Percentiles rank a stretch among this genome's conserved stretches.
phyloP scores from a whole-genome alignment of 2,888 invertebrate genomes.

The Drosophila anomalata region DNA sequence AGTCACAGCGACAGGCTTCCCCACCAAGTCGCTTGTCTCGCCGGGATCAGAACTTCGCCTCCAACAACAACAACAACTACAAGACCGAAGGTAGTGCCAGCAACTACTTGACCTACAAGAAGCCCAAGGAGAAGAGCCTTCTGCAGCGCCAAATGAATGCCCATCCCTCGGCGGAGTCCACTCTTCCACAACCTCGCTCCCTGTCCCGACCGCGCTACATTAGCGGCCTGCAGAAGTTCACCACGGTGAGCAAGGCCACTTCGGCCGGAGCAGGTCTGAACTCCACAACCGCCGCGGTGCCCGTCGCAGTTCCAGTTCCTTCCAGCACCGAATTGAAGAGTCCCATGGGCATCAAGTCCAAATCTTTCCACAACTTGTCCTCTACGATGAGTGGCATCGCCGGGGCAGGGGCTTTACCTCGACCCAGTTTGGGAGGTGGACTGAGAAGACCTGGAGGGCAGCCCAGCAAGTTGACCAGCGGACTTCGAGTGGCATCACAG shows the following conservation, averaged over 20 bases:
- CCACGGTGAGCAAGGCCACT: conserved; percentile 79
- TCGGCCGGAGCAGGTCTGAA: conserved; percentile 79
- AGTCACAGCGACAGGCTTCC: conserved; percentile 25
- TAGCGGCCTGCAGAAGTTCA: conserved; percentile 80
- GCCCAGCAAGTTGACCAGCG: conserved; percentile 36
- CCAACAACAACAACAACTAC: conserved; percentile 62
- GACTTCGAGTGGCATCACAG: conserved; percentile 25
- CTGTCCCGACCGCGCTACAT: conserved; percentile 82
- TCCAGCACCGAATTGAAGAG: conserved; percentile 76
- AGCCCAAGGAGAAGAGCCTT: conserved; percentile 77
- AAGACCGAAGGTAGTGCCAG: conserved; percentile 35
- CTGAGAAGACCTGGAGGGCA: conserved; percentile 59
- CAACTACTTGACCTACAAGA: conserved; percentile 81
- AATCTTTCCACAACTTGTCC: conserved; percentile 83
- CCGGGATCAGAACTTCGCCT: conserved; percentile 62
- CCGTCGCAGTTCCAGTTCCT: conserved; percentile 19
- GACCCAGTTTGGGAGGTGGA: conserved; percentile 59
- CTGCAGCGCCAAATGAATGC: conserved; percentile 36
- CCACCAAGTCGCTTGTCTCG: conserved; percentile 71
- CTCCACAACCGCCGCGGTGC: conserved; percentile 38
- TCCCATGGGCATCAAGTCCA: conserved; percentile 84
- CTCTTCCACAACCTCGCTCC: conserved; percentile 71
- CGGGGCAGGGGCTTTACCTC: conserved; percentile 14
- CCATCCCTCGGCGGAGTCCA: conserved; percentile 4
- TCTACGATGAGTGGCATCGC: conserved; percentile 65